phyloP scores from a whole-genome alignment of 2,113 vertebrate species.

The Rhabdornis inornatus region DNA sequence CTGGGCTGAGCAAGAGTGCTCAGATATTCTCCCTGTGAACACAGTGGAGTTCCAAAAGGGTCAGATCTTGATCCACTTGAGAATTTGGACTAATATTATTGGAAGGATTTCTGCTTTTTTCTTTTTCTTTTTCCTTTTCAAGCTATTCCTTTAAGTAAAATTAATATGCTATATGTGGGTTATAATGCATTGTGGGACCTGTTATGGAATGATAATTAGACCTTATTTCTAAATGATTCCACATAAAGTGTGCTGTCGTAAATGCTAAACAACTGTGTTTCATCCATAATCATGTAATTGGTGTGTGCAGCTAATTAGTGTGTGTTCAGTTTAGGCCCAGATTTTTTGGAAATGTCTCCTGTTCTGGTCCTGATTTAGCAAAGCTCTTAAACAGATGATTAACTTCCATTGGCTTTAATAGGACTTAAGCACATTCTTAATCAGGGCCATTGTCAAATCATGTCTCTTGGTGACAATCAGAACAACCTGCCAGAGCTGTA shows the following conservation, averaged over 20 bases:
- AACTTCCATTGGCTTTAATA: conserved; percentile 64
- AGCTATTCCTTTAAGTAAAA: background rate
- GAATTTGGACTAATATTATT: background rate
- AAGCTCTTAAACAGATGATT: conserved; percentile 67
- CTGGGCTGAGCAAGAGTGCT: background rate
- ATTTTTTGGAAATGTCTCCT: conserved; percentile 65
- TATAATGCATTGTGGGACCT: conserved; percentile 34
- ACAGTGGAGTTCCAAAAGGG: background rate
- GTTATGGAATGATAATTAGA: conserved; percentile 45
- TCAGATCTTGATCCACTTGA: background rate
- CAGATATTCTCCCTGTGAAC: background rate
- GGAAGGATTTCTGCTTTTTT: background rate
- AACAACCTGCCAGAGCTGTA: background rate
- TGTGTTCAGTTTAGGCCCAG: conserved; percentile 31
- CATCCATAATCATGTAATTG: conserved; percentile 46
- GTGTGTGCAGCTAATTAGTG: conserved; percentile 43
- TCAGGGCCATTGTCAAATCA: conserved; percentile 51
- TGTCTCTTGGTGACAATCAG: conserved; percentile 44
- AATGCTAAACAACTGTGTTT: conserved; percentile 46
- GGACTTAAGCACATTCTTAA: conserved; percentile 62
- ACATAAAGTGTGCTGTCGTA: conserved; percentile 19
- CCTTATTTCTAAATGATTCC: conserved; percentile 40
- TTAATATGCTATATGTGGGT: background rate
- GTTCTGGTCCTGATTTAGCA: conserved; percentile 67
- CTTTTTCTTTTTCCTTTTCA: background rate